Conservation (phyloP, 1,140 invertebrate species). For the Zophobas morio region DNA sequence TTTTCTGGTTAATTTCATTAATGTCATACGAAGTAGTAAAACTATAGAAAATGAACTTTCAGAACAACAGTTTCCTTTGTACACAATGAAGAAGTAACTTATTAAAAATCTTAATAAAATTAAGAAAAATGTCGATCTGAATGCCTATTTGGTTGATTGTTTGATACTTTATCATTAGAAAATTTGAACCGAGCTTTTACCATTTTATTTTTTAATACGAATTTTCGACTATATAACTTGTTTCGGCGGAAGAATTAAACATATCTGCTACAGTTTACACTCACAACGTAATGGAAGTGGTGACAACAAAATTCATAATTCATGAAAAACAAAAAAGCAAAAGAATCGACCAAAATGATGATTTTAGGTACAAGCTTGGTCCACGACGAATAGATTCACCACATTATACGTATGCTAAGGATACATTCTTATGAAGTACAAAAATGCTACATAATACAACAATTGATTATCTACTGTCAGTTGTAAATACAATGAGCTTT, state of each 20-base stretch:
- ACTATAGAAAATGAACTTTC: constrained; percentile 18
- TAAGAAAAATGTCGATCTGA: constrained; percentile 34
- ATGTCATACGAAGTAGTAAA: neutral
- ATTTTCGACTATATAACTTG: neutral
- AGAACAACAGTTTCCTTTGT: constrained; percentile 32
- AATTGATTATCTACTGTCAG: constrained; percentile 34
- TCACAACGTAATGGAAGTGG: no score
- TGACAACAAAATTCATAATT: no score
- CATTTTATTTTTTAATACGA: constrained; percentile 15
- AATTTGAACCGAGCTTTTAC: constrained; percentile 30
- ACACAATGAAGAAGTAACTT: neutral
- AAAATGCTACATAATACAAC: constrained; percentile 43
- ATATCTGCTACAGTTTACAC: no score
- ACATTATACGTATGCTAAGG: constrained; percentile 16
- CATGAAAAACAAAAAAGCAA: no score
- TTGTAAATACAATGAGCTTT: constrained; percentile 28
- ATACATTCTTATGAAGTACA: constrained; percentile 35
- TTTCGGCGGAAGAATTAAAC: no score
- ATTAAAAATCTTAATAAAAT: constrained; percentile 8
- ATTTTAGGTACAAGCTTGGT: constrained; percentile 33
- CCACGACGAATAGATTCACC: constrained; percentile 12
- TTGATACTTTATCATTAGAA: constrained; percentile 31
- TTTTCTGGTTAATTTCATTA: neutral
- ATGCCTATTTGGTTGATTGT: constrained; percentile 37
- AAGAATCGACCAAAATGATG: neutral